These are phyloP conservation scores for Acanthopagrus latus DNA, from an alignment of 2,797 vertebrate species.

Conservation along the genomic window DNA sequence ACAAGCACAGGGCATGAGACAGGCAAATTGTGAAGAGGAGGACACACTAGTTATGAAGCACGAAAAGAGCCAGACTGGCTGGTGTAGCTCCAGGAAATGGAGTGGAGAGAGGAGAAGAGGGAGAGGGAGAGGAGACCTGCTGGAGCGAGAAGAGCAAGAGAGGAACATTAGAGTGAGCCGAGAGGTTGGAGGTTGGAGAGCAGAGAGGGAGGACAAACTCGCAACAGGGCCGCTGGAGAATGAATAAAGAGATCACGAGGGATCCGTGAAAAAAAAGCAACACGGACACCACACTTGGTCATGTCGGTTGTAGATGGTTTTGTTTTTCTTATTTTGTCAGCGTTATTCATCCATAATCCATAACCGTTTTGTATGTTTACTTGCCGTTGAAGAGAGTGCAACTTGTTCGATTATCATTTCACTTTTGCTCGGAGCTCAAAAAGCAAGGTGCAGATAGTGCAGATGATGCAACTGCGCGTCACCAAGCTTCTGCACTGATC, in stretches of 20 bases:
- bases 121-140: slow-evolving; percentile 69
- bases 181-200: slow-evolving; percentile 63
- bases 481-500: not conserved
- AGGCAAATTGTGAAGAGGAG: slow-evolving; percentile 65
- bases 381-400: not conserved
- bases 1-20: slow-evolving; percentile 59
- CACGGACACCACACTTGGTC: slow-evolving; percentile 1
- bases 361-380: not conserved
- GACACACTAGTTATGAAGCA: slow-evolving; percentile 61
- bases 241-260: slow-evolving; percentile 51
- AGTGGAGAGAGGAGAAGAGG: slow-evolving; percentile 67
- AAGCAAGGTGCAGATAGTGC: not conserved
- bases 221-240: slow-evolving; percentile 53
- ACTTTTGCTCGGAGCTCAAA: not conserved
- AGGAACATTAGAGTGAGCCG: slow-evolving; percentile 64
- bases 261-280: slow-evolving; percentile 26
- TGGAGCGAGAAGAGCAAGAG: slow-evolving; percentile 72
- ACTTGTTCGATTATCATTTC: not conserved
- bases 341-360: not conserved
- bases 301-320: too few species aligned
- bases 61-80: slow-evolving; percentile 51
- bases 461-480: not conserved
- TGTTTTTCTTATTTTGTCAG: not conserved
- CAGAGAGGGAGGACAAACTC: slow-evolving; percentile 42
- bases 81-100: slow-evolving; percentile 67